These are phyloP conservation scores for Psococerastis gibbosa DNA, from an alignment of 2,888 invertebrate genomes.

Conservation along the genomic window DNA sequence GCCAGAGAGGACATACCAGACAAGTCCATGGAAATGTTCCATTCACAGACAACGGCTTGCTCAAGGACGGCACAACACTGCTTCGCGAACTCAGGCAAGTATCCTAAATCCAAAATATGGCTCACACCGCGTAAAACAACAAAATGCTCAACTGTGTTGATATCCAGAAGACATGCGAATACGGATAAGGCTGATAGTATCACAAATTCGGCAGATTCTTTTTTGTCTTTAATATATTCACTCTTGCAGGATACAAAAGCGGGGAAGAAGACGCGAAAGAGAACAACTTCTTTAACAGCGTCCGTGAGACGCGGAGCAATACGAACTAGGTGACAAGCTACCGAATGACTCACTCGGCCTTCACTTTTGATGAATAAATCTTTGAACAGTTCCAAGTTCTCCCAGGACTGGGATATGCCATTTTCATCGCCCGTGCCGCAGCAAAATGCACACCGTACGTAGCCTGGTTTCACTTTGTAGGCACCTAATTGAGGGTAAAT, in stretches of 20 bases:
- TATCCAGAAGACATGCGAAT: conserved; percentile 35
- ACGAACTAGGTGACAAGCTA: conserved; percentile 36
- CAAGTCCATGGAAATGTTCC: conserved; percentile 21
- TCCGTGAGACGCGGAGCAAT: conserved; percentile 35
- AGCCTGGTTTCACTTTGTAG: conserved; percentile 13
- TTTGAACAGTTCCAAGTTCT: conserved; percentile 32
- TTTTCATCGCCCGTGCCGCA: conserved; percentile 19
- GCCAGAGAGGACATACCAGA: conserved; percentile 12
- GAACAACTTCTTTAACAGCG: conserved; percentile 35
- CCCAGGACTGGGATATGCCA: conserved; percentile 9
- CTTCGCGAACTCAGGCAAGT: conserved; percentile 34
- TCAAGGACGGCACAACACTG: conserved; percentile 40
- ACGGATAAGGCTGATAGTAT: conserved; percentile 39
- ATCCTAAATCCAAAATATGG: conserved; percentile 34
- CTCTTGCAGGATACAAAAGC: conserved; percentile 36
- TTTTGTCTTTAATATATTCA: conserved; percentile 28
- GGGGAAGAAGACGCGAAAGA: conserved; percentile 39
- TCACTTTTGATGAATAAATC: conserved; percentile 36
- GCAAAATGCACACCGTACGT: conserved; percentile 29
- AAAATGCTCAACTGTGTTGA: conserved; percentile 36
- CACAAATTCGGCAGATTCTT: conserved; percentile 34
- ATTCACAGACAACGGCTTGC: conserved; percentile 39
- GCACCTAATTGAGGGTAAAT: conserved; percentile 40
- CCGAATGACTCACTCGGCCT: conserved; percentile 33
- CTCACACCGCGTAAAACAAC: conserved; percentile 35